Evolutionary conservation across 2,888 invertebrate species (phyloP), one percentile per base, ranked within the genome.

Genomic region (Rotaria socialis): DNA sequence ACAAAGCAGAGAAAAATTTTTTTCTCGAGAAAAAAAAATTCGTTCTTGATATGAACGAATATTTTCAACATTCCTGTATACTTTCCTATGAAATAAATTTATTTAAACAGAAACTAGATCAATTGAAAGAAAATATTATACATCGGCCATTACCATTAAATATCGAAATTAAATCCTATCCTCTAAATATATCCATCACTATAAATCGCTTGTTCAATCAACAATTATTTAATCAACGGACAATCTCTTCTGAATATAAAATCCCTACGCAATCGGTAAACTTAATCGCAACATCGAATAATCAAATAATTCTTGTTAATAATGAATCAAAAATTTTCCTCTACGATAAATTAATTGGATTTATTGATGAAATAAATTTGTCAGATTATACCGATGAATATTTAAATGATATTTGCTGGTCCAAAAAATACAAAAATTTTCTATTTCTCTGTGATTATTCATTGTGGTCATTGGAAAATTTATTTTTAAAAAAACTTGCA

Each of bases 401-500:
- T 67, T 19, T 67, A 67, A 67, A 67, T 67, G 67, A 35, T 35
- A 67, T 67, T 35, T 67, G 67, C 19, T 67, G 67, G 67, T 67
- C 67, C 19, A 35, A 14, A 19, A 35, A 35, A 1, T 41, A 67
- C 35, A 67, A 67, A 41, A 67, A 67, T 67, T 67, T 67, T 67
- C 41, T 67, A 35, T 35, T 67, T 35, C 67, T 67, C 35, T 67
- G 67, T 67, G 67, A 67, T 19, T 16, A 67, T 67, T 67, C 67
- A 35, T 19, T 67, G 19, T 67, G 67, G 67, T 67, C 67, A 67
- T 35, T 67, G 24, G 67, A 67, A 67, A 67, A 27, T 19, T 67
- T 67, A 67, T 35, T 27, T 67, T 67, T 67, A 35, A 67, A 67
- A 41, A 67, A 67, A 67, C 67, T 67, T 41, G 67, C 67, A 67